Percentiles rank a stretch among this genome's conserved stretches.
These are phyloP conservation scores for Drosophila nr. perissopoda DNA, from an alignment of 2,888 invertebrate genomes.

Conservation along the genomic window DNA sequence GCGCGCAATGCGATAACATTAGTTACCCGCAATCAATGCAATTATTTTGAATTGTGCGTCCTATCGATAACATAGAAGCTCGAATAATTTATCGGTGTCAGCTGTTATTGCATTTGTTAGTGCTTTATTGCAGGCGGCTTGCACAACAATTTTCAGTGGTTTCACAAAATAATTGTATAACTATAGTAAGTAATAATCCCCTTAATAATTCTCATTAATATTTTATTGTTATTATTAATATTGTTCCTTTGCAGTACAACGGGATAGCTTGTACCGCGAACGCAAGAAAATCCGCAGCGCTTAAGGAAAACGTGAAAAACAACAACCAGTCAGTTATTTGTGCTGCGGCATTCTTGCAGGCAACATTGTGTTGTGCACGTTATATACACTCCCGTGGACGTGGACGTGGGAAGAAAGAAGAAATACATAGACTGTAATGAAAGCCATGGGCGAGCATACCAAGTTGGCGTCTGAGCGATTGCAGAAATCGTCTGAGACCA, in stretches of 20 bases:
- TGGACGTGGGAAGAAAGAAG: too few species aligned
- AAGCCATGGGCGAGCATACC: too few species aligned
- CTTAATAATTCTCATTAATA: background rate
- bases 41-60: background rate
- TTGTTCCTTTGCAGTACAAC: slow-evolving; percentile 88
- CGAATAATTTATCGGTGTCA: slow-evolving; percentile 20
- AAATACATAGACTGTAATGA: too few species aligned
- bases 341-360: too few species aligned
- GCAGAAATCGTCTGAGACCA: too few species aligned
- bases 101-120: slow-evolving; percentile 41
- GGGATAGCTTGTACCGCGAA: slow-evolving; percentile 89
- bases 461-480: too few species aligned
- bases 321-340: background rate
- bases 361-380: too few species aligned
- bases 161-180: background rate
- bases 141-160: slow-evolving; percentile 58
- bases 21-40: background rate
- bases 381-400: too few species aligned
- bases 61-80: background rate
- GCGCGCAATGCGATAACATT: background rate
- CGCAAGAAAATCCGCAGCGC: slow-evolving; percentile 90
- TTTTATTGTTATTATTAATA: background rate
- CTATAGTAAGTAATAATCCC: slow-evolving; percentile 87
- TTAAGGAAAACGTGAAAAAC: slow-evolving; percentile 29
- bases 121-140: slow-evolving; percentile 32